Conservation (phyloP, 2,113 vertebrate genomes). For the Datnioides undecimradiatus region DNA sequence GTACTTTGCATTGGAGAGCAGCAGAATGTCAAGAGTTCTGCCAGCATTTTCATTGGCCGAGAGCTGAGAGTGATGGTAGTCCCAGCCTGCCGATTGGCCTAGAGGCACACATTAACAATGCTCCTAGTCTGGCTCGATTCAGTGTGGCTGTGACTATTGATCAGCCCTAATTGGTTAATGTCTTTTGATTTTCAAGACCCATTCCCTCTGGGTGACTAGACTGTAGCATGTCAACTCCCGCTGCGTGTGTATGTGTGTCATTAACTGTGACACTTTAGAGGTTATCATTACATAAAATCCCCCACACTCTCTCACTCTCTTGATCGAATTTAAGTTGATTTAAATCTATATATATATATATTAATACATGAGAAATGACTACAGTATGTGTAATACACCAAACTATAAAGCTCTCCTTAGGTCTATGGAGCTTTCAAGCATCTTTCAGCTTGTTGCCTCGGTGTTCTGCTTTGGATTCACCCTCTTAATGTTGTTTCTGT, state of each 20-base stretch:
- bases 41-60: constrained; percentile 69
- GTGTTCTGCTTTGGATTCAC: not conserved
- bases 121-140: constrained; percentile 38
- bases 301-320: not conserved
- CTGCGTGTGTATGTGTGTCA: constrained; percentile 17
- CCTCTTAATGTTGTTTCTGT: not conserved
- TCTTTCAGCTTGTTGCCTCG: not conserved
- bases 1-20: constrained; percentile 66
- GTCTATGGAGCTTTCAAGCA: not conserved
- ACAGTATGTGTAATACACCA: not conserved
- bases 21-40: constrained; percentile 65
- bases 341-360: not conserved
- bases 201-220: constrained; percentile 54
- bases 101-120: constrained; percentile 51
- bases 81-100: constrained; percentile 52
- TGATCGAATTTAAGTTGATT: not conserved
- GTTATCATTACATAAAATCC: constrained; percentile 18
- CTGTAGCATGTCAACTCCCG: constrained; percentile 41
- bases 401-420: not conserved
- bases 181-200: constrained; percentile 77
- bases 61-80: constrained; percentile 37
- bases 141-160: constrained; percentile 73
- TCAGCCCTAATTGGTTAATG: constrained; percentile 82
- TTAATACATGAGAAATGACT: not conserved
- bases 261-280: constrained; percentile 23